Percentiles rank a stretch among this genome's conserved stretches.
Evolutionary conservation across 2,113 vertebrate species (phyloP).

Genomic region (Hippocampus mohnikei): DNA sequence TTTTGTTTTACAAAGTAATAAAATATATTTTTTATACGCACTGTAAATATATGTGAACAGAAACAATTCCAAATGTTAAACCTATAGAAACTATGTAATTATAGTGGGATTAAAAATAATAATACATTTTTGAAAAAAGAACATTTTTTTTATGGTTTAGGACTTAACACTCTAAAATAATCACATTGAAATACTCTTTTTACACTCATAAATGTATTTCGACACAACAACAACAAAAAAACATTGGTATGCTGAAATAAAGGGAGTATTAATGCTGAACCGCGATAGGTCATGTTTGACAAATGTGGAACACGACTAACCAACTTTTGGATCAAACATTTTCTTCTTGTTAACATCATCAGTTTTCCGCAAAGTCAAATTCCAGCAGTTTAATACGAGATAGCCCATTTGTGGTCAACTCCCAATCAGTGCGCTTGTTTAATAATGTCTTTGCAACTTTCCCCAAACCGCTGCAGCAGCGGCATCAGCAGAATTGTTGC

Average conservation of each 20-base stretch:
- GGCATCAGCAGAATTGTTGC: constrained; percentile 46
- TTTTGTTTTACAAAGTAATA: constrained; percentile 49
- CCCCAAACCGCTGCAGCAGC: constrained; percentile 25
- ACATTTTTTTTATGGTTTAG: too few relatives aligned
- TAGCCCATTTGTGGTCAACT: constrained; percentile 12
- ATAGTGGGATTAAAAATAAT: too few relatives aligned
- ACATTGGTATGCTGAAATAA: not conserved
- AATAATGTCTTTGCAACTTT: constrained; percentile 31
- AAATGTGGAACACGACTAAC: not conserved
- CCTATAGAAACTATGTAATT: too few relatives aligned
- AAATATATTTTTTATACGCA: not conserved
- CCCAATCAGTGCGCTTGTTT: constrained; percentile 25
- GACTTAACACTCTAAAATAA: too few relatives aligned
- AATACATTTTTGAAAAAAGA: too few relatives aligned
- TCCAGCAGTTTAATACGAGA: not conserved
- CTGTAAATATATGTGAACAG: too few relatives aligned
- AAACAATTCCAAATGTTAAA: too few relatives aligned
- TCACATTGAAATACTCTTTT: too few relatives aligned
- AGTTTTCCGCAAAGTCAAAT: constrained; percentile 8
- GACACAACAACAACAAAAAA: not conserved
- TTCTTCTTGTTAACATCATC: not conserved
- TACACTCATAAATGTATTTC: not conserved
- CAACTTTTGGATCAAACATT: not conserved
- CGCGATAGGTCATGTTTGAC: not conserved
- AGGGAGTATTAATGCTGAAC: not conserved